Conservation (phyloP, 2,113 vertebrate species). For the Clarias magur region DNA sequence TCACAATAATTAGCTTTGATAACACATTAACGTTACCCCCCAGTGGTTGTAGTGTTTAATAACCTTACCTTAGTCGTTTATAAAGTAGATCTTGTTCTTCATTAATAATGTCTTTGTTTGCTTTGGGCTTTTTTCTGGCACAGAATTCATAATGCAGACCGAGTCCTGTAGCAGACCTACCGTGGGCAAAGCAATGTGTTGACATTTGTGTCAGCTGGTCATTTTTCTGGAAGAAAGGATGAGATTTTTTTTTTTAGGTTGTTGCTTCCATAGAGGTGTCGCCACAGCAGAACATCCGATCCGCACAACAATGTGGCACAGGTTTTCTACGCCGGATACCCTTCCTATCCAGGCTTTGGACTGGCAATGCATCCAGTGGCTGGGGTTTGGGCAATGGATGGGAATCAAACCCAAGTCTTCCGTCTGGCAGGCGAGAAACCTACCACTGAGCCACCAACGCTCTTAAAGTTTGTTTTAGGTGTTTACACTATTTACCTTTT, state of each 20-base stretch:
- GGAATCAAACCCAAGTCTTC: too few species aligned
- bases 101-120: background rate
- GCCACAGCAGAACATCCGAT: too few species aligned
- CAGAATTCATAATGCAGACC: background rate
- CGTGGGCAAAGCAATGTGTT: background rate
- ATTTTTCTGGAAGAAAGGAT: constrained; percentile 9
- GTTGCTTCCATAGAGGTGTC: too few species aligned
- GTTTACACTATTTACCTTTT: background rate
- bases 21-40: background rate
- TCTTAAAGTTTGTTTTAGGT: too few species aligned
- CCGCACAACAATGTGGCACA: too few species aligned
- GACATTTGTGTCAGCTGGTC: background rate
- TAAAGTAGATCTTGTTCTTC: background rate
- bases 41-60: background rate
- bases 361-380: too few species aligned
- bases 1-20: background rate
- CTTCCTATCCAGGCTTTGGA: too few species aligned
- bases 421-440: too few species aligned
- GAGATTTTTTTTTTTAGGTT: background rate
- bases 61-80: constrained; percentile 26
- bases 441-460: too few species aligned
- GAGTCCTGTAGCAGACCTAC: background rate
- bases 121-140: constrained; percentile 25
- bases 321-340: too few species aligned
- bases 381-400: too few species aligned